phyloP scores from a whole-genome alignment of 2,113 vertebrate genomes.

The Ciconia maguari region DNA sequence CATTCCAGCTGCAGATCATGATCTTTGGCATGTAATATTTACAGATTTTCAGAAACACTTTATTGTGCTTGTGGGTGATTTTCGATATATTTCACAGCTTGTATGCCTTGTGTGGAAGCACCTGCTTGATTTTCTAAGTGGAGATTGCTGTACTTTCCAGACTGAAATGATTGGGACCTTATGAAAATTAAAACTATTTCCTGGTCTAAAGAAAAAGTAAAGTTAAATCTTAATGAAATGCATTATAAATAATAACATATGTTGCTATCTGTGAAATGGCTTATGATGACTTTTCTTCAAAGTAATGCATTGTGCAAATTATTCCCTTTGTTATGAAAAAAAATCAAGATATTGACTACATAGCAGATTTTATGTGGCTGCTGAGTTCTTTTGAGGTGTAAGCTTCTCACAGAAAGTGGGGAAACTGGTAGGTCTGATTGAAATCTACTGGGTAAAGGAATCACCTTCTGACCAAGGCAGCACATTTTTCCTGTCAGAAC shows the following conservation, averaged over 20 bases:
- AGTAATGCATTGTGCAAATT: background rate
- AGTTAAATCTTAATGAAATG: constrained; percentile 55
- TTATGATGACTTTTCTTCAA: constrained; percentile 31
- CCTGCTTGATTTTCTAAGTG: background rate
- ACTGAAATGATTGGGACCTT: constrained; percentile 10
- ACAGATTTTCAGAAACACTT: background rate
- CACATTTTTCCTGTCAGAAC: background rate
- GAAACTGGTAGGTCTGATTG: background rate
- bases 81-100: background rate
- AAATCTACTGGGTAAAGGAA: background rate
- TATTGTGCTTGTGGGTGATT: background rate
- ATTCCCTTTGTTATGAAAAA: constrained; percentile 15
- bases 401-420: background rate
- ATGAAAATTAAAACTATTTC: constrained; percentile 55
- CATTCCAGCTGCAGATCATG: background rate
- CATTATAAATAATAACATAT: constrained; percentile 54
- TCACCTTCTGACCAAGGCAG: background rate
- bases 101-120: background rate
- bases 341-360: background rate
- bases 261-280: constrained; percentile 38
- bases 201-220: constrained; percentile 39
- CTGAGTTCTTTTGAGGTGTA: background rate
- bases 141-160: constrained; percentile 34
- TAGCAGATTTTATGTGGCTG: background rate
- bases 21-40: background rate